Evolutionary conservation across 92 coral and sea anemone genomes (phyloP).

Genomic region (Epizoanthus ramosus): DNA sequence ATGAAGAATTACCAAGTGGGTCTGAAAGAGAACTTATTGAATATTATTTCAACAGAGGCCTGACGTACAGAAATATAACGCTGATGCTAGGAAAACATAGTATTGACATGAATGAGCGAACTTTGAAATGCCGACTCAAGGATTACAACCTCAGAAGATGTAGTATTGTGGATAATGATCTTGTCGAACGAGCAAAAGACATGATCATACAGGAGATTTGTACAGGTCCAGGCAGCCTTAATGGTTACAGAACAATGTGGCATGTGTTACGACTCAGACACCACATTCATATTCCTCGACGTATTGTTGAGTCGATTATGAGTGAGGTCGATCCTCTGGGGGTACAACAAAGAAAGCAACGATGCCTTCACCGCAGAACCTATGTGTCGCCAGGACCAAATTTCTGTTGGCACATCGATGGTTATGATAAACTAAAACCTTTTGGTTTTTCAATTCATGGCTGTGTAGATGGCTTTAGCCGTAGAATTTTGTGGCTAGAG

Average conservation of each 20-base stretch:
- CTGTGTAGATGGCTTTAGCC: slow-evolving; percentile 68
- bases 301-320: slow-evolving; percentile 46
- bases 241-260: slow-evolving; percentile 61
- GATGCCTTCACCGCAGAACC: slow-evolving; percentile 40
- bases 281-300: slow-evolving; percentile 52
- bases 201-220: slow-evolving; percentile 45
- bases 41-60: slow-evolving; percentile 66
- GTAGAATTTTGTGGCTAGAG: slow-evolving; percentile 69
- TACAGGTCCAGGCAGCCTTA: slow-evolving; percentile 56
- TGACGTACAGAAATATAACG: slow-evolving; percentile 56
- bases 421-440: slow-evolving; percentile 66
- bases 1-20: slow-evolving; percentile 41
- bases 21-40: slow-evolving; percentile 66
- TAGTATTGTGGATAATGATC: slow-evolving; percentile 33
- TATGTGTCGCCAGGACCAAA: slow-evolving; percentile 49
- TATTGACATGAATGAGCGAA: slow-evolving; percentile 50
- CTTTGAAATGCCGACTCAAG: slow-evolving; percentile 68
- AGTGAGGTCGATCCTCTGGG: slow-evolving; percentile 60
- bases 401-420: slow-evolving; percentile 70
- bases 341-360: slow-evolving; percentile 42
- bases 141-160: slow-evolving; percentile 60
- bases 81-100: slow-evolving; percentile 67
- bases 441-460: slow-evolving; percentile 74
- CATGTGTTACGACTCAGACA: slow-evolving; percentile 55
- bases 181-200: slow-evolving; percentile 32